Evolutionary conservation across 2,113 vertebrate species (phyloP).

Genomic region (Cavia porcellus): DNA sequence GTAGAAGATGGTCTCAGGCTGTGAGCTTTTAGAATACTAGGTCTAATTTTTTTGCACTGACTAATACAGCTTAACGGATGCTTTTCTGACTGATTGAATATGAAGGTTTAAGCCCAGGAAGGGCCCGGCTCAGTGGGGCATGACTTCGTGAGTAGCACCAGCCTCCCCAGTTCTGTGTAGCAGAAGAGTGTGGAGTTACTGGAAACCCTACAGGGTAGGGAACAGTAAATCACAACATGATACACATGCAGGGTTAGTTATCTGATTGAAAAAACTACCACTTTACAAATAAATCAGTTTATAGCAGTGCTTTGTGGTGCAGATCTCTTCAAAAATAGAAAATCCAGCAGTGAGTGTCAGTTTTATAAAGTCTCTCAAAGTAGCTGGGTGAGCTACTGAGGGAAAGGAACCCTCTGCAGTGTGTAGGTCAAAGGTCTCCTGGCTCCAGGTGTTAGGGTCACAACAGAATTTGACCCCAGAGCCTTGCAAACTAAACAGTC

Average conservation of each 20-base stretch:
- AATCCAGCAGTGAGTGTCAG: conserved; percentile 30
- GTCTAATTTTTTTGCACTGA: conserved; percentile 12
- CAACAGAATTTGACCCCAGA: conserved; percentile 71
- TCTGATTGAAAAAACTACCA: neutral
- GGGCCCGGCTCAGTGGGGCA: conserved; percentile 31
- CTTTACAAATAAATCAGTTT: conserved; percentile 42
- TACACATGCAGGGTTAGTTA: neutral
- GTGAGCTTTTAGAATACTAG: neutral
- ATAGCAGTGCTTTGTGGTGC: neutral
- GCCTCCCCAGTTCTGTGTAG: neutral
- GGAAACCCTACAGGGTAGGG: conserved; percentile 46
- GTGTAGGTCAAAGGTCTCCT: conserved; percentile 74
- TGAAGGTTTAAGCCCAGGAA: neutral
- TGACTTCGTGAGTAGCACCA: conserved; percentile 2
- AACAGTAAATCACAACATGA: conserved; percentile 35
- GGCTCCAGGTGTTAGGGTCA: conserved; percentile 76
- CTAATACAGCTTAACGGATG: conserved; percentile 24
- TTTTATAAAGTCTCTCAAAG: conserved; percentile 65
- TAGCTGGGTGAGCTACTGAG: conserved; percentile 10
- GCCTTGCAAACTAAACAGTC: conserved; percentile 68
- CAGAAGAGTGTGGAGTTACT: conserved; percentile 8
- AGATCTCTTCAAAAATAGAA: conserved; percentile 51
- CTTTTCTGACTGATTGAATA: conserved; percentile 70
- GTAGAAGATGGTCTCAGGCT: neutral
- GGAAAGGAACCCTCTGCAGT: conserved; percentile 41